A percentile compares a stretch with the other conserved stretches of the same genome.
Evolutionary conservation across 1,140 invertebrate species (phyloP).

Genomic region (Drosophila kepulauana): DNA sequence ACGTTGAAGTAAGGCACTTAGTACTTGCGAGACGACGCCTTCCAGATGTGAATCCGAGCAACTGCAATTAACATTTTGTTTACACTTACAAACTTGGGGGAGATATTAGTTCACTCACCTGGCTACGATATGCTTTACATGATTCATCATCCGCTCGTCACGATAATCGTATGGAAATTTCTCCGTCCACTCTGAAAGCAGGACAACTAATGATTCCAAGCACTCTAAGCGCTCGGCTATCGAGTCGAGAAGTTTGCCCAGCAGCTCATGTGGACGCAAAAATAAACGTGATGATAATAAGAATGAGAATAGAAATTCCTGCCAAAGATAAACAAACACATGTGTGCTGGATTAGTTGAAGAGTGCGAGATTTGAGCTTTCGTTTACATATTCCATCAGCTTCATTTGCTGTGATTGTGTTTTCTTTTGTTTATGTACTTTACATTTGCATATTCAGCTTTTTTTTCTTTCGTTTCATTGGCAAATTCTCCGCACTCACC

Average conservation of each 20-base stretch:
- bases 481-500: constrained; percentile 50
- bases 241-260: constrained; percentile 78
- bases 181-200: constrained; percentile 85
- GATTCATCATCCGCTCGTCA: constrained; percentile 87
- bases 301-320: constrained; percentile 85
- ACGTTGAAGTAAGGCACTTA: constrained; percentile 85
- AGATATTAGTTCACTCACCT: constrained; percentile 60
- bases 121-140: constrained; percentile 86
- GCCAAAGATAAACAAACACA: constrained; percentile 38
- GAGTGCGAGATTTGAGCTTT: background rate
- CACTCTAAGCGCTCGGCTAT: constrained; percentile 73
- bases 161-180: constrained; percentile 89
- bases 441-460: background rate
- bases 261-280: constrained; percentile 81
- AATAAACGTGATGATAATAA: constrained; percentile 84
- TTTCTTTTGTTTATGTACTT: constrained; percentile 14
- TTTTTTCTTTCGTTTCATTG: background rate
- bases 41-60: constrained; percentile 83
- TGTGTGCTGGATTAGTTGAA: constrained; percentile 14
- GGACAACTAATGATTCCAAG: constrained; percentile 79
- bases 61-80: constrained; percentile 45
- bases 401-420: constrained; percentile 15
- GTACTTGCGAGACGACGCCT: constrained; percentile 79
- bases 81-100: background rate
- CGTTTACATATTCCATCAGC: constrained; percentile 24